Evolutionary conservation across 2,888 invertebrate genomes (phyloP), one percentile per base, ranked within the genome.

Genomic region (Platerodrilus igneus): DNA sequence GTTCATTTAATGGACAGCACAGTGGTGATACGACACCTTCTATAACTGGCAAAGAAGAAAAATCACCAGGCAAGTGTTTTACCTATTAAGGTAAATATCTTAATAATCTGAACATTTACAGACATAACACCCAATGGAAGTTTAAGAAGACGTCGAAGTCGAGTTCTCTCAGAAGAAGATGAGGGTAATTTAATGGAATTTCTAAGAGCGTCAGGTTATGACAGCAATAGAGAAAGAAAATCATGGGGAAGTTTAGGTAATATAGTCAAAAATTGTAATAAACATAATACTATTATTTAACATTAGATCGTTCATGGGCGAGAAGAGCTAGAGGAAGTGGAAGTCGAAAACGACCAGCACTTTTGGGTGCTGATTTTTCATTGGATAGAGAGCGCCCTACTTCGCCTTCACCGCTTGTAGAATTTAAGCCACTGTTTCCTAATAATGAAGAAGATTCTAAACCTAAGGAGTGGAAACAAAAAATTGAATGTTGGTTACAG

Each of bases 71-170:
- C 74, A 56, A 32, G 30, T 26, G 26, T 6, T 19, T 11, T n/a
- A n/a, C n/a, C n/a, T n/a, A n/a, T n/a, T n/a, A n/a, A n/a, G n/a
- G n/a, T 14, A 18, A 8, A 33, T 9, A 14, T 9, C 40, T 34
- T 9, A 35, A 11, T 8, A 11, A 16, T 15, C n/a, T n/a, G n/a
- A n/a, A n/a, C n/a, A n/a, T n/a, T n/a, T n/a, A 39, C 67, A 75
- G 91, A 92, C 61, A 82, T 90, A 22, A 92, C 92, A 3, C 92
- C 92, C 8, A 91, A 87, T 49, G 92, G 92, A 18, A 91, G 90
- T 49, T 70, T 92, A 21, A 75, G 91, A 11, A 75, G 91, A 19
- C 75, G 91, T 26, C 75, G 89, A 53, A 84, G 90, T 59, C 78
- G 89, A 17, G 83, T 88, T 10, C 79, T 88, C 0, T 83, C 83